These are phyloP conservation scores for Polypedilum vanderplanki DNA, from an alignment of 1,140 invertebrate genomes.

Conservation along the genomic window DNA sequence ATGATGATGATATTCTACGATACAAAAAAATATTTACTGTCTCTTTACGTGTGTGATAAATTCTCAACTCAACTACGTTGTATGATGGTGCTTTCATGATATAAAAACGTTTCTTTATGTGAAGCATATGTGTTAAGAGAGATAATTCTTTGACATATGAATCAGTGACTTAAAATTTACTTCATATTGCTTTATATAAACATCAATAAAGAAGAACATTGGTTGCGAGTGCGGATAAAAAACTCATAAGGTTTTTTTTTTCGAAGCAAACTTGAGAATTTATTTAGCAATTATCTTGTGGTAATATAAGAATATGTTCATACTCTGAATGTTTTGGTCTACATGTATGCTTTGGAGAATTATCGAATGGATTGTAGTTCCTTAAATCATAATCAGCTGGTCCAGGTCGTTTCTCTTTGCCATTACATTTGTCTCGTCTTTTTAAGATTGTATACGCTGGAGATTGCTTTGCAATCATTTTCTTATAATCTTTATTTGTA, in stretches of 20 bases:
- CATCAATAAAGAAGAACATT: neutral
- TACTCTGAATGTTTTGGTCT: neutral
- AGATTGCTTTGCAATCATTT: neutral
- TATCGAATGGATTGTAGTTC: neutral
- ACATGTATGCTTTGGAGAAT: neutral
- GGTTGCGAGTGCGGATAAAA: neutral
- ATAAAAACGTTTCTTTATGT: neutral
- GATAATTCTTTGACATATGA: neutral
- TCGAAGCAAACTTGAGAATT: neutral
- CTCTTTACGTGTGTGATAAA: too few relatives aligned
- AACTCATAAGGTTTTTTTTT: neutral
- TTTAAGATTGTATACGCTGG: neutral
- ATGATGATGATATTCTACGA: too few relatives aligned
- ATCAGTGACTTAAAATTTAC: neutral
- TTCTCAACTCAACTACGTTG: too few relatives aligned
- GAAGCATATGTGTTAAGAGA: neutral
- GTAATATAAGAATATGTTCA: neutral
- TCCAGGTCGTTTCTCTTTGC: neutral
- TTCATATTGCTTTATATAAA: neutral
- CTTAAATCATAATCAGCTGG: neutral
- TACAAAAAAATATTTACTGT: too few relatives aligned
- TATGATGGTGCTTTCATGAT: neutral
- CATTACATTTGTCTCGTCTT: neutral
- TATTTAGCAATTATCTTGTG: constrained; percentile 15
- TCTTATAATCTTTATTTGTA: neutral